Evolutionary conservation across 1,140 invertebrate species (phyloP), one percentile per base, ranked within the genome.

Genomic region (Drosophila yakuba): DNA sequence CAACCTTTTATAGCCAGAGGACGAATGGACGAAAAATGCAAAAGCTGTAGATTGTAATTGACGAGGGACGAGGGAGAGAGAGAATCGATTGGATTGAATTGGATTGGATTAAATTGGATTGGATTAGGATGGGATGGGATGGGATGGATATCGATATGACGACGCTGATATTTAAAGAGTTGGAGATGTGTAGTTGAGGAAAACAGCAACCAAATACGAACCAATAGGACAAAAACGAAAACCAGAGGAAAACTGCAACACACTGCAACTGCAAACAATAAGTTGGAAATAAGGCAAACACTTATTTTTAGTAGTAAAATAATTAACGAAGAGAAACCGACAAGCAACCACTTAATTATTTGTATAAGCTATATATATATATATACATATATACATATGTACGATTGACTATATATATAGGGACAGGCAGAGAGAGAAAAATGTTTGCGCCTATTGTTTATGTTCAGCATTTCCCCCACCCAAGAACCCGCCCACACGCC

Each of bases 271-370:
- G 67, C 78, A 81, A 88, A 88, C 82, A 86, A 86, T 88, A 86
- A 88, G 79, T 83, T 86, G 79, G 54, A 80, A 88, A 80, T 80
- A 88, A 88, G 76, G 64, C 80, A 62, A 57, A 83, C 83, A 71
- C 81, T 89, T 83, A 88, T 79, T 76, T 89, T 83, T 80, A 89
- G 73, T 88, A 88, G 72, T 88, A 62, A 80, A 86, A 88, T 86
- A 78, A 86, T 82, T 51, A 75, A 81, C 50, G 58, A 63, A 74
- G 52, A 62, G 20, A 44, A 50, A 41, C 61, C 67, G 63, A 51
- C 76, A 76, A 80, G 58, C 76, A 76, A 80, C 68, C 71, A 82
- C 84, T 80, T 78, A 77, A 88, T 64, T 74, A 80, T 80, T 78
- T 82, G 71, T 84, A 77, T 89, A 83, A 89, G 84, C 73, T 80